phyloP scores from a whole-genome alignment of 2,888 invertebrate species.

The Eristalinus aeneus region DNA sequence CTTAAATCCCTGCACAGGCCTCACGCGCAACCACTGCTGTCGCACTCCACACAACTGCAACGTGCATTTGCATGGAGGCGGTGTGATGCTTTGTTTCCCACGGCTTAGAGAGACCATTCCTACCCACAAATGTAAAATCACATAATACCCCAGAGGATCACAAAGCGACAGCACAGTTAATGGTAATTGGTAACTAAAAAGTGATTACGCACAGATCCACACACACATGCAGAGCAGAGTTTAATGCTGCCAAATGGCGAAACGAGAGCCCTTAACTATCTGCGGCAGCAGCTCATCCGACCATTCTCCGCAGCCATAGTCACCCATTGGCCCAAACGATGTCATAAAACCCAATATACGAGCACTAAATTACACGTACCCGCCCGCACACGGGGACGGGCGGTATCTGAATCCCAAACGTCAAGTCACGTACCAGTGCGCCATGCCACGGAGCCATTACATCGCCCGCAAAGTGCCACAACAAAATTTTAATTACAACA shows the following conservation, averaged over 20 bases:
- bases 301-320: slow-evolving; percentile 20
- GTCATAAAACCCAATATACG: slow-evolving; percentile 53
- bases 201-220: slow-evolving; percentile 21
- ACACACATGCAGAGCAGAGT: slow-evolving; percentile 15
- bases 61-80: neutral
- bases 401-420: slow-evolving; percentile 46
- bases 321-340: slow-evolving; percentile 43
- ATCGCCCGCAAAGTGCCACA: slow-evolving; percentile 25
- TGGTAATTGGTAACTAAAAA: slow-evolving; percentile 54
- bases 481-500: slow-evolving; percentile 57
- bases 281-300: neutral
- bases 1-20: neutral
- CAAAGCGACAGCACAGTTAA: slow-evolving; percentile 32
- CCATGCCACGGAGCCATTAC: slow-evolving; percentile 29
- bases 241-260: slow-evolving; percentile 18
- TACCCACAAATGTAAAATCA: slow-evolving; percentile 6
- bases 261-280: slow-evolving; percentile 35
- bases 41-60: neutral
- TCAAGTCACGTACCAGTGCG: slow-evolving; percentile 46
- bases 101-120: neutral
- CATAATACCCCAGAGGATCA: slow-evolving; percentile 41
- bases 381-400: neutral
- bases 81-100: neutral
- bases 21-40: neutral
- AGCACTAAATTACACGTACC: slow-evolving; percentile 58